Evolutionary conservation across 2,888 invertebrate genomes (phyloP), one percentile per base, ranked within the genome.

Genomic region (Tetragonisca angustula): DNA sequence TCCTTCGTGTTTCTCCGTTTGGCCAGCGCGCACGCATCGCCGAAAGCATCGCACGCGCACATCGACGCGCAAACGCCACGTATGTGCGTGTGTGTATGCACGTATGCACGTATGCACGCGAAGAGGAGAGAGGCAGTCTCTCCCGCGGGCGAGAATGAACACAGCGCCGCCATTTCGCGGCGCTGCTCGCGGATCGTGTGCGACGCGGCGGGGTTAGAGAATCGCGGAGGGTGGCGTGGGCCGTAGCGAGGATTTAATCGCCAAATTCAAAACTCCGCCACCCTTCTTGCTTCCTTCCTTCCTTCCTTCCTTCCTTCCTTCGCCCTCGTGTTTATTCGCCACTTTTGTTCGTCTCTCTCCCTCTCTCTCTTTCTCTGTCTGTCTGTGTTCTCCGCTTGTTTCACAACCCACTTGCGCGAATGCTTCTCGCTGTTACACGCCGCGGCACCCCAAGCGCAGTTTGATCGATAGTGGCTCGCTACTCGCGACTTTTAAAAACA

Each of bases 121-220:
- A 9, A 17, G 27, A 70, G 54, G 70, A 62, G 76, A 81, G 43
- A 43, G 43, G 79, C 76, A 81, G 72, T 84, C 81, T 87, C 80
- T 83, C 68, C 76, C 79, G 81, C 86, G 78, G 77, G 84, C 86
- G 87, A 87, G 88, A 91, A 90, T 78, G 85, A 90, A 89, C 90
- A 85, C 90, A 85, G 83, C 88, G 83, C 88, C 88, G 88, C 89
- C 90, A 90, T 91, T 91, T 90, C 90, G 90, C 89, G 91, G 88
- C 87, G 49, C 67, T 75, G 83, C 64, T 86, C 76, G 77, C 36
- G 49, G 75, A 62, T 56, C 65, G 76, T 68, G 79, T 68, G 79
- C 64, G 64, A 72, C 65, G 27, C n/a, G 61, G 70, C 21, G 76
- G 27, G 43, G 61, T 19, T 69, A 24, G 13, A 49, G 79, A 24